Conservation (phyloP, 2,113 vertebrate genomes). For the Engraulis encrasicolus region DNA sequence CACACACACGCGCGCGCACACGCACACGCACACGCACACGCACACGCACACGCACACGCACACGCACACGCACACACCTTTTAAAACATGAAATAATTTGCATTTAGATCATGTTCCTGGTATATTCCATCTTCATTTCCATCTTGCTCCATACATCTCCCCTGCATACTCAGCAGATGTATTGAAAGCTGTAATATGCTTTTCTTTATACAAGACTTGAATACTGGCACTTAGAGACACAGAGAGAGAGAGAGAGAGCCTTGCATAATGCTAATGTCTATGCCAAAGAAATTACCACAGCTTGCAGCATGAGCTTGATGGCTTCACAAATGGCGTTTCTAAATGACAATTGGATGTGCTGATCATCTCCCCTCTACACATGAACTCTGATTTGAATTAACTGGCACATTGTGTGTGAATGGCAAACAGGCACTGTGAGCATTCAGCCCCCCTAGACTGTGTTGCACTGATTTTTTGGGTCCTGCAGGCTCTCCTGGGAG, state of each 20-base stretch:
- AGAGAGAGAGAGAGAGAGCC: no score
- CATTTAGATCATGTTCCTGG: not conserved
- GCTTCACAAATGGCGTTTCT: not conserved
- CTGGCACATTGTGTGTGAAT: not conserved
- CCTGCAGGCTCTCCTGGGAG: no score
- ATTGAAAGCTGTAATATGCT: not conserved
- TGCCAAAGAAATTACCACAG: not conserved
- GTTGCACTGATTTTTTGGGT: not conserved
- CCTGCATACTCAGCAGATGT: not conserved
- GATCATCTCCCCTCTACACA: not conserved
- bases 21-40: not conserved
- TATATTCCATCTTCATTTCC: not conserved
- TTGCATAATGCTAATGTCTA: not conserved
- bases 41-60: constrained; percentile 1
- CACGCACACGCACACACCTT: not conserved
- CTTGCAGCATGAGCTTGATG: not conserved
- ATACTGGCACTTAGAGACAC: not conserved
- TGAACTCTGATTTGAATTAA: not conserved
- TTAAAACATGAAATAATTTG: not conserved
- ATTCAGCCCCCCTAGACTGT: not conserved
- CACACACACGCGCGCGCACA: not conserved
- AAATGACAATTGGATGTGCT: not conserved
- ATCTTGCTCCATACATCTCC: not conserved
- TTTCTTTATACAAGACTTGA: not conserved
- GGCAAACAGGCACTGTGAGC: not conserved